These are phyloP conservation scores for Amphiduros pacificus DNA, from an alignment of 2,888 invertebrate species.

Conservation along the genomic window DNA sequence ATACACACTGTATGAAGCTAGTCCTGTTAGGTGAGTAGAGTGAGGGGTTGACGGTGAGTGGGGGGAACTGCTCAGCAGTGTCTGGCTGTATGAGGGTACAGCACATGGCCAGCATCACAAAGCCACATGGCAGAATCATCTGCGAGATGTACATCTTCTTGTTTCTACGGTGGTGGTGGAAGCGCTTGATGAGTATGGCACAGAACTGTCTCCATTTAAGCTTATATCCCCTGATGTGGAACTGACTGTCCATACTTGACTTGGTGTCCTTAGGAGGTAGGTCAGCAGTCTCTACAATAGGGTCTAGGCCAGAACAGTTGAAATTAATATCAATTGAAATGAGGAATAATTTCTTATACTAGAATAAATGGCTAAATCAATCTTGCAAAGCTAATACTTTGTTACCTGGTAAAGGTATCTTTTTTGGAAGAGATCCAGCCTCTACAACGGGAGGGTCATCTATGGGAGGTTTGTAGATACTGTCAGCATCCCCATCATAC, in stretches of 20 bases:
- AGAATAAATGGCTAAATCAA: too few relatives aligned
- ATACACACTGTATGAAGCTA: too few relatives aligned
- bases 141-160: constrained; percentile 51
- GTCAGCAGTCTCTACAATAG: too few relatives aligned
- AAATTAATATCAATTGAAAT: too few relatives aligned
- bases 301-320: too few relatives aligned
- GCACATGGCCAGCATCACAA: constrained; percentile 55
- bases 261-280: background rate
- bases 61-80: constrained; percentile 36
- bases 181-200: constrained; percentile 55
- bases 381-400: too few relatives aligned
- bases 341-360: too few relatives aligned
- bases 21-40: constrained; percentile 13
- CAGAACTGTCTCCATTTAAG: constrained; percentile 37
- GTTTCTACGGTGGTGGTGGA: constrained; percentile 56
- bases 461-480: too few relatives aligned
- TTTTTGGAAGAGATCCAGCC: too few relatives aligned
- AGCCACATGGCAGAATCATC: constrained; percentile 55
- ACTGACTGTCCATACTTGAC: background rate
- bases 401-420: too few relatives aligned
- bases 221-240: constrained; percentile 20
- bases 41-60: constrained; percentile 7
- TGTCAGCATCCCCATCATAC: too few relatives aligned
- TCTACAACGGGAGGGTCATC: too few relatives aligned
- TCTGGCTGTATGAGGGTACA: constrained; percentile 49